Base-by-base conservation (phyloP, 2,888 invertebrate genomes). In the Drosophila hamatofila region DNA sequence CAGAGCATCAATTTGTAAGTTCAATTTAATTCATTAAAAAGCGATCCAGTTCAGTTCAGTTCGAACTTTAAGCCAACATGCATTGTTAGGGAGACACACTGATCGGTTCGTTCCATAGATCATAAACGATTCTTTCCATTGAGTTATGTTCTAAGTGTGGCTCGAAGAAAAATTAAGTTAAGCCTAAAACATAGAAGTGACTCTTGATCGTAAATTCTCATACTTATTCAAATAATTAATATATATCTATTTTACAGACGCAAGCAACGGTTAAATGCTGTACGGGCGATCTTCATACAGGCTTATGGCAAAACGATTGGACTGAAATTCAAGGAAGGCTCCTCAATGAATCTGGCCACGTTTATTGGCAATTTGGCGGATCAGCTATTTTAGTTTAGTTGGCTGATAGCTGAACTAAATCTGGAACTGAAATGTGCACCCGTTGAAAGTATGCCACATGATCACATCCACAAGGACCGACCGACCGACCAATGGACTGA, bases 311-410 rank as follows among this genome's bases (percentile, higher is more conserved):
- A 91, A 78, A 89, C 90, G 42, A 88, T 92, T 72, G 92, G 92
- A 72, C 88, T 92, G 59, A 90, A 91, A 83, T 92, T 92, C 71
- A 88, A 92, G 81, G 92, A 92, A 72, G 92, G 92, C 48, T 90
- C 91, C 59, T 76, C 88, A 63, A 91, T 91, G 89, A 91, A 86
- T 77, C 71, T 92, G 64, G 80, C 84, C 69, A 82, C 90, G 41
- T 89, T 92, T 62, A 82, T 92, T 62, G 91, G 92, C 68, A 90
- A 86, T 58, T 64, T 90, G 65, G 81, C 90, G 71, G 89, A 88
- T 73, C 89, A 91, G 73, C 73, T 91, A 51, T 89, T 91, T 80
- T 90, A 78, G 75, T 39, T 23, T 30, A 30, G 23, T 48, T n/a
- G 25, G 27, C 42, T 23, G 37, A 54, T n/a, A 23, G 11, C 37